Evolutionary conservation across 1,140 invertebrate genomes (phyloP), one percentile per base, ranked within the genome.

Genomic region (Zaprionus lachaisei): DNA sequence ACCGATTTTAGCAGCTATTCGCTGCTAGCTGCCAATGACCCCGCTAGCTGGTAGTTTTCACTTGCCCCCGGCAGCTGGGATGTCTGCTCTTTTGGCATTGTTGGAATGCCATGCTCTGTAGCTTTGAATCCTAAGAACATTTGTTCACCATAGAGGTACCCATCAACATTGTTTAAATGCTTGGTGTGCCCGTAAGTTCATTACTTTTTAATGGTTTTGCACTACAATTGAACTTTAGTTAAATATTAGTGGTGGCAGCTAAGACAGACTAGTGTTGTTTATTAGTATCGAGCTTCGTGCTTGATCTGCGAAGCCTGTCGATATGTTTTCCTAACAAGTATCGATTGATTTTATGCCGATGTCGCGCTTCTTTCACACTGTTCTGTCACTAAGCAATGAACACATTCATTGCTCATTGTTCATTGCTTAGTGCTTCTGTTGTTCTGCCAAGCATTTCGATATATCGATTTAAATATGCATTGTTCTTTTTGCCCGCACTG

Each of bases 1-100:
- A 41, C 28, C 47, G 38, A 74, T 47, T 75, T 47, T n/a, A 61
- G 15, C 72, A 56, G 56, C 37, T 24, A 73, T 69, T 73, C 38
- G 15, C 47, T 34, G 31, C 31, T 34, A 34, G 28, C 26, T 72
- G 62, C 37, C 62, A 64, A 15, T 65, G 62, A 65, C 62, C 62
- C 51, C 62, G 24, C 49, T 6, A 9, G 47, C 47, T 24, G 17
- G 1, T 9, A 5, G 17, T 2, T 51, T 51, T 20, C 47, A 14
- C n/a, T 54, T 56, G 49, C 47, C 62, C 63, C 9, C 34, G 41
- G 5, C 14, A 51, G 31, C 9, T 34, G 31, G 31, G 31, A 11
- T 31, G 17, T 28, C 34, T 58, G 63, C 34, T 66, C 17, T 60
- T 72, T 72, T 54, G n/a, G 28, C 47, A 62, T 44, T 60, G 63